These are phyloP conservation scores for Aelia acuminata DNA, from an alignment of 2,888 invertebrate species.

Conservation along the genomic window DNA sequence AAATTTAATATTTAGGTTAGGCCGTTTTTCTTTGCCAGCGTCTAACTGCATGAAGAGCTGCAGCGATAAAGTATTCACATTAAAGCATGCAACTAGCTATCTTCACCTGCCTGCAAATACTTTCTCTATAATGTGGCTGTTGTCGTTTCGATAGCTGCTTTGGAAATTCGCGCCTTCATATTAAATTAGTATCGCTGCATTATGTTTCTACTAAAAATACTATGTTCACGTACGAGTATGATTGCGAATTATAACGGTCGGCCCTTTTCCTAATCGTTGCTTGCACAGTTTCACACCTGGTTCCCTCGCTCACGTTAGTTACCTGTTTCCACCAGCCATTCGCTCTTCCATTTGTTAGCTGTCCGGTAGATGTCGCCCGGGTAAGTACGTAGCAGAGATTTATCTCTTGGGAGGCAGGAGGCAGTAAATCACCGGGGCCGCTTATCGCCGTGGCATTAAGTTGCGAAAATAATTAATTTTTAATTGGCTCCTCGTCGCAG, in stretches of 20 bases:
- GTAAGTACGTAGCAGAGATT: neutral
- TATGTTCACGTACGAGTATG: neutral
- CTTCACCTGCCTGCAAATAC: neutral
- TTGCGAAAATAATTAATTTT: conserved; percentile 44
- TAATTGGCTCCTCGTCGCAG: conserved; percentile 35
- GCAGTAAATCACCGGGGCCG: neutral
- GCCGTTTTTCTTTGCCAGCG: too few relatives aligned
- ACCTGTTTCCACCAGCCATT: neutral
- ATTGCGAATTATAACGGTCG: conserved; percentile 9
- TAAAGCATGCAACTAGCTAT: neutral
- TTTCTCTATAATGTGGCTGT: neutral
- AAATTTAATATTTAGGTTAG: too few relatives aligned
- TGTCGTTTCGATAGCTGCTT: conserved; percentile 11
- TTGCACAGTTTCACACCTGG: neutral
- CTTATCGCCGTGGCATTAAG: neutral
- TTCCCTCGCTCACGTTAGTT: neutral
- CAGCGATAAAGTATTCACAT: too few relatives aligned
- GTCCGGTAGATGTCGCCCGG: neutral
- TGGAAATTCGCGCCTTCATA: neutral
- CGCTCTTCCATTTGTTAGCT: conserved; percentile 15
- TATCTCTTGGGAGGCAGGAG: neutral
- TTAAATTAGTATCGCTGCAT: neutral
- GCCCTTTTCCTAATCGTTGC: neutral
- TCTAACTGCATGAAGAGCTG: too few relatives aligned
- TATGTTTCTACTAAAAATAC: neutral